A percentile compares a stretch with the other conserved stretches of the same genome.
phyloP scores from a whole-genome alignment of 2,797 vertebrate species.

The Tinamus major region DNA sequence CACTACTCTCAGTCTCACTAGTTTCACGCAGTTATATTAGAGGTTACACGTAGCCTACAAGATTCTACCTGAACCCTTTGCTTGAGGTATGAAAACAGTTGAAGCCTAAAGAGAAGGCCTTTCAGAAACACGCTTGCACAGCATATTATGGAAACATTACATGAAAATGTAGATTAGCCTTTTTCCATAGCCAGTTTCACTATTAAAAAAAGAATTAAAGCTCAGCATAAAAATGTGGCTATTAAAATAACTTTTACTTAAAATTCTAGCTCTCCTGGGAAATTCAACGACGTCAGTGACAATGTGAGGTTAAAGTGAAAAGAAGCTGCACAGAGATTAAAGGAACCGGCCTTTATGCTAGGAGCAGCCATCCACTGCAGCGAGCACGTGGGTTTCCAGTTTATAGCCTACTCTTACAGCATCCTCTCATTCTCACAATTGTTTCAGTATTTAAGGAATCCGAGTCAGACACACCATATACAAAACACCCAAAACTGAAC shows the following conservation, averaged over 20 bases:
- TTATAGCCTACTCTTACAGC: background rate
- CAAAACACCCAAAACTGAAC: no score
- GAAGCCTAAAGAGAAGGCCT: accelerated
- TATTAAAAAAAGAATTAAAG: background rate
- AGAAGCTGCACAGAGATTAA: background rate
- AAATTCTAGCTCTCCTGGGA: background rate
- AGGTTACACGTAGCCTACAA: background rate
- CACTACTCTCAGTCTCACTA: background rate
- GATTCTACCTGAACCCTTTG: background rate
- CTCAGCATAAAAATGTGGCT: accelerated
- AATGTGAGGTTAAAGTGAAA: background rate
- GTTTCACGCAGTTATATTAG: background rate
- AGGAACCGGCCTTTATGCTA: background rate
- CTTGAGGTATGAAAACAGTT: background rate
- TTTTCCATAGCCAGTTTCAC: background rate
- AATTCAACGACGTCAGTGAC: background rate
- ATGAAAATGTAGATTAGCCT: background rate
- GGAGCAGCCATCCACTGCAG: background rate
- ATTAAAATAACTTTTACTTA: background rate
- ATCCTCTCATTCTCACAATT: background rate
- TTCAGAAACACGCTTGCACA: background rate
- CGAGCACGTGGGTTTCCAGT: background rate
- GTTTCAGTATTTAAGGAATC: background rate
- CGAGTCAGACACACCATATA: background rate
- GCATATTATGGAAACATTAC: background rate